Conservation (phyloP, 1,140 invertebrate species). For the Bilobella aurantiaca region DNA sequence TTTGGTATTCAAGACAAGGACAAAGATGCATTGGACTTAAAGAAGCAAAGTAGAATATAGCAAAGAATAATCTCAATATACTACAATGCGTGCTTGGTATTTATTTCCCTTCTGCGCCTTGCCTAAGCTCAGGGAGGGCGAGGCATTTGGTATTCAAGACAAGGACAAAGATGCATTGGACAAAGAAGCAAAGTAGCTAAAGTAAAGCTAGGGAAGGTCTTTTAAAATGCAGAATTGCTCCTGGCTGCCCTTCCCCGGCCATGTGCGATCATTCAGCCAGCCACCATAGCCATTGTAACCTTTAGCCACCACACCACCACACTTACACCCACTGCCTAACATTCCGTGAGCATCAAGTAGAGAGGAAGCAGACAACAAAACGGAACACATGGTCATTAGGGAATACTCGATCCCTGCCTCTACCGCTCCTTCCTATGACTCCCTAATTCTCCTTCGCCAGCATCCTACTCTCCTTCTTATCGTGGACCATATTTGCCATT, state of each 20-base stretch:
- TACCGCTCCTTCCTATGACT: not conserved
- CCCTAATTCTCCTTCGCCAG: not conserved
- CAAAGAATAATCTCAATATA: no score
- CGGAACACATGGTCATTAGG: conserved; percentile 18
- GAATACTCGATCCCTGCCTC: conserved; percentile 7
- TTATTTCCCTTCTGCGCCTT: no score
- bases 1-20: not conserved
- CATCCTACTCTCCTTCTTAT: not conserved
- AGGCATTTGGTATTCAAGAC: no score
- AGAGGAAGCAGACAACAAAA: conserved; percentile 3
- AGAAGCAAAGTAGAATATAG: no score
- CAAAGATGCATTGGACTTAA: not conserved
- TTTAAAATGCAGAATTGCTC: conserved; percentile 2
- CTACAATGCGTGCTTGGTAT: no score
- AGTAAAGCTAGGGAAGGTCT: not conserved
- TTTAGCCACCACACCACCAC: not conserved
- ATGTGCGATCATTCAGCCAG: no score
- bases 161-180: not conserved
- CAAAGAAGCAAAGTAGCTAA: not conserved
- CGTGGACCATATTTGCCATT: not conserved
- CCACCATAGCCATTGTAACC: no score
- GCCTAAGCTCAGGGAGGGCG: no score
- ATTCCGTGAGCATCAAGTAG: not conserved
- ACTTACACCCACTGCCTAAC: not conserved
- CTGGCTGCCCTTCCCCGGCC: not conserved